Evolutionary conservation across 2,113 vertebrate genomes (phyloP), one percentile per base, ranked within the genome.

Genomic region (Saguinus imperator): DNA sequence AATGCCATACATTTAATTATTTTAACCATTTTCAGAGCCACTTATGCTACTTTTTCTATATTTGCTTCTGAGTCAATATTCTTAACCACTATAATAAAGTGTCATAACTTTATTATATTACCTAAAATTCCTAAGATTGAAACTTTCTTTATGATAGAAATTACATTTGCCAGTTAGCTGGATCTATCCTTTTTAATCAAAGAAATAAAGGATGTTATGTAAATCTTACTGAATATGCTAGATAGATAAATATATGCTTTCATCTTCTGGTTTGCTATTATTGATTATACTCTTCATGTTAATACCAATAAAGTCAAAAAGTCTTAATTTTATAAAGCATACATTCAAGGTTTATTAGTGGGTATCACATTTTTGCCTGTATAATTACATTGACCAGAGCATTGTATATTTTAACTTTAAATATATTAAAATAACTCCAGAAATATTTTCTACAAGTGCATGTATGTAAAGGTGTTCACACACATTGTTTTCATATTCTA

Each of bases 331-430:
- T 72, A 87, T 52, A 72, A 82, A 87, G 16, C 21, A 68, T 64
- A 35, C 1, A 76, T 81, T 94, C 35, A 89, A 21, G 4, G 4
- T 0, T 73, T 79, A 1, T 61, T 86, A 94, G 7, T 61, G 4
- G 3, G 0, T 16, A 55, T 95, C 12, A 61, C 29, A 58, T 27
- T 73, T 29, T 32, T 82, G 3, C 13, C 77, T 12, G 48, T 64
- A 20, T 84, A 6, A 93, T 66, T 80, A 6, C 1, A 64, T 5
- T 76, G 18, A 23, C 5, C 85, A 87, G 76, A 84, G 12, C 82
- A 87, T 9, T 90, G 4, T 27, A 45, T 57, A 68, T 40, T 81
- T 90, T 87, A 92, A 86, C 9, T 81, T 96, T 95, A 89, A 52
- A 32, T 16, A 81, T 48, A 37, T 58, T 52, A 80, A 87, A 8